Conservation (phyloP, 2,888 invertebrate species). For the Drosophila barbarae region DNA sequence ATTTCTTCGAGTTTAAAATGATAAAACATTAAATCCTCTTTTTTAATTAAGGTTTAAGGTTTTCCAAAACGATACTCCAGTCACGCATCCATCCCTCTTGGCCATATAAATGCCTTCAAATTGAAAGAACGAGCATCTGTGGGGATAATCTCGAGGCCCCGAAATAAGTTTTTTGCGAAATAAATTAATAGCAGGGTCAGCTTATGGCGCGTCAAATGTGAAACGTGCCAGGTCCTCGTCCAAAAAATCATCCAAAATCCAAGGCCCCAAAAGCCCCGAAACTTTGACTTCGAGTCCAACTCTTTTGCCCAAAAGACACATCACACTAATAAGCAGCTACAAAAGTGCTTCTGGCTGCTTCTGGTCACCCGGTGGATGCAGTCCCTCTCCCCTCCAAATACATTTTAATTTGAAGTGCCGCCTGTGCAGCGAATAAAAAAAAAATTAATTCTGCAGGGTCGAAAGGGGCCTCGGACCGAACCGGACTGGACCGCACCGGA, state of each 20-base stretch:
- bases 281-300: not conserved
- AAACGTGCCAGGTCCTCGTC: conserved; percentile 61
- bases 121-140: conserved; percentile 29
- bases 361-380: conserved; percentile 58
- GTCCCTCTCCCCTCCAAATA: conserved; percentile 49
- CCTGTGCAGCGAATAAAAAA: conserved; percentile 21
- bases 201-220: conserved; percentile 61
- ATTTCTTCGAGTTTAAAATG: no score
- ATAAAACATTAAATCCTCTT: no score
- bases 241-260: conserved; percentile 25
- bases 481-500: conserved; percentile 1
- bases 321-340: conserved; percentile 72
- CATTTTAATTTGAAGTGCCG: conserved; percentile 68
- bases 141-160: conserved; percentile 28
- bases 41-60: not conserved
- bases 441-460: conserved; percentile 55
- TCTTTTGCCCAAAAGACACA: conserved; percentile 41
- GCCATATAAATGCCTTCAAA: conserved; percentile 15
- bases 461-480: conserved; percentile 24
- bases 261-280: conserved; percentile 4
- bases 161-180: conserved; percentile 9
- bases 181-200: conserved; percentile 63
- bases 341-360: conserved; percentile 76
- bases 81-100: conserved; percentile 25
- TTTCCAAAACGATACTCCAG: conserved; percentile 1